Base-by-base conservation (phyloP, 2,888 invertebrate species). In the Operophtera brumata region DNA sequence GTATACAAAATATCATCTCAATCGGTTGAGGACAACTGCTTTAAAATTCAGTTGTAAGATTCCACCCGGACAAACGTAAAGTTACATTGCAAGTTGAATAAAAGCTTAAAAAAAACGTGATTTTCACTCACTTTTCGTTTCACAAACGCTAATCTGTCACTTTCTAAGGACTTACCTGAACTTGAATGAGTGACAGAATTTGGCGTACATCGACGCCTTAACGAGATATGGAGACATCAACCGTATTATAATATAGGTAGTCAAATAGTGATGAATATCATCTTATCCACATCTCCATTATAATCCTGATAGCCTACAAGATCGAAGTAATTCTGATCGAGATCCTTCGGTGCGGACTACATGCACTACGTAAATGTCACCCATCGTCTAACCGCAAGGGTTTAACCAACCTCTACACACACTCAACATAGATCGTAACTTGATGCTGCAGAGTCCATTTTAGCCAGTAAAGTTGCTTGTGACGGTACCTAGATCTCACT, bases 401-500 rank as follows among this genome's bases (percentile, higher is more conserved):
- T 43, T 66, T 70, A 69, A 57, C 67, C 74, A 70, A 71, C 55
- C 57, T 46, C 46, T 40, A 39, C 2, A 13, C 58, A 58, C 56
- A 65, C 39, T 30, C 35, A 7, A 47, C 10, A 30, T 39, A 11
- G 51, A 42, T 49, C 69, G 56, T 78, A 69, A 37, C 2, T 2
- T 34, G 1, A 48, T 9, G 54, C 2, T 3, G 34, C 73, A 78
- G 53, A 54, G 69, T 54, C 43, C 11, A 54, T 13, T 63, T 62
- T 74, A 3, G 62, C 45, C 8, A 8, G 28, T 55, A 26, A 34
- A 34, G 52, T 46, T 35, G 40, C 37, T 55, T 57, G 52, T 57
- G 60, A 57, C 59, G 61, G 57, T 69, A 71, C 69, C 68, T 70
- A 73, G 76, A 72, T 82, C 80, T 79, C 77, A 80, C 79, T 81